Percentiles rank a stretch among this genome's conserved stretches.
Evolutionary conservation across 2,888 invertebrate species (phyloP).

Genomic region (Heliconius hortense): DNA sequence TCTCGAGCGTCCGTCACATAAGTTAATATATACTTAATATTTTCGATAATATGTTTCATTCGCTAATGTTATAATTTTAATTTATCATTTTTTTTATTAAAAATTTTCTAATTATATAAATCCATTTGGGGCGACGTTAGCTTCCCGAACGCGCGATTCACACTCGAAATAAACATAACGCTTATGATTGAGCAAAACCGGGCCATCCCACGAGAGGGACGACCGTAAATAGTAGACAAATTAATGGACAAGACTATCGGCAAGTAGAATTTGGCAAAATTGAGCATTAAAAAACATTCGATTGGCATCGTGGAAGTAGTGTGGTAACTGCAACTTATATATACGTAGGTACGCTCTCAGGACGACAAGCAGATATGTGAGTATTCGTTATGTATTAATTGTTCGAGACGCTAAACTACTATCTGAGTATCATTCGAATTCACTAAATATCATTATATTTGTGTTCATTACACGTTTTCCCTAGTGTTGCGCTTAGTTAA

Average conservation of each 20-base stretch:
- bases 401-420: constrained; percentile 32
- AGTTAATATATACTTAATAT: constrained; percentile 64
- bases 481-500: constrained; percentile 28
- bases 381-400: constrained; percentile 33
- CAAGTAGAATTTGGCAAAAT: constrained; percentile 82
- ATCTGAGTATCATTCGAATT: constrained; percentile 27
- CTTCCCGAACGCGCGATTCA: constrained; percentile 52
- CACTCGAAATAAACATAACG: constrained; percentile 63
- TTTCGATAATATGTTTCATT: constrained; percentile 58
- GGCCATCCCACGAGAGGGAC: constrained; percentile 48
- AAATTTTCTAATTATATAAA: constrained; percentile 64
- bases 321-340: constrained; percentile 75
- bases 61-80: constrained; percentile 65
- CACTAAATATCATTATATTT: constrained; percentile 14
- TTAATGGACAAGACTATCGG: constrained; percentile 74
- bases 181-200: constrained; percentile 71
- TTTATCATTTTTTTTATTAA: constrained; percentile 53
- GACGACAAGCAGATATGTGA: constrained; percentile 40
- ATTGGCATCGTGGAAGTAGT: constrained; percentile 68
- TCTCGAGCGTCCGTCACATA: constrained; percentile 76
- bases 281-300: constrained; percentile 77
- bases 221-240: constrained; percentile 54
- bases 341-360: constrained; percentile 27
- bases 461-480: constrained; percentile 11
- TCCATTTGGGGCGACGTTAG: constrained; percentile 63